phyloP scores from a whole-genome alignment of 2,113 vertebrate genomes.

The Pachypanchax playfairii region DNA sequence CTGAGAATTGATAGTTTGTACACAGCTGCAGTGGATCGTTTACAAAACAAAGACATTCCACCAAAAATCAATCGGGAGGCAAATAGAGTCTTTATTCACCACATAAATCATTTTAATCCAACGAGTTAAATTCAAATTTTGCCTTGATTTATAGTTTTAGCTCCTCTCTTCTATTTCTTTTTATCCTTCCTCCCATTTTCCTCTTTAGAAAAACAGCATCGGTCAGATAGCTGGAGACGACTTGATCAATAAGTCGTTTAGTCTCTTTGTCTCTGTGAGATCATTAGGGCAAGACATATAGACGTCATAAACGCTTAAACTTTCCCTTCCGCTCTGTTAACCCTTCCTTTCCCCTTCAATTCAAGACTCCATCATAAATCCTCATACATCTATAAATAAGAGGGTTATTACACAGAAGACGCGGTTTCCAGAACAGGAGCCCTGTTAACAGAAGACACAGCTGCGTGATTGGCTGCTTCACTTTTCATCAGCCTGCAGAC shows the following conservation, averaged over 20 bases:
- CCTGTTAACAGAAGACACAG: conserved; percentile 74
- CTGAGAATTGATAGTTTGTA: too few relatives aligned
- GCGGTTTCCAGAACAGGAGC: conserved; percentile 47
- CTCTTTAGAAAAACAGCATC: conserved; percentile 22
- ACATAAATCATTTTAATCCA: not conserved
- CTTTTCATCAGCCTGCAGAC: conserved; percentile 8
- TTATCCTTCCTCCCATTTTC: conserved; percentile 4
- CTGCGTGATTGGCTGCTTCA: conserved; percentile 61
- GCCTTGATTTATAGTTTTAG: conserved; percentile 4
- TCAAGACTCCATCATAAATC: conserved; percentile 24
- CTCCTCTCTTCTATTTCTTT: not conserved
- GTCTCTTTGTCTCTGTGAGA: conserved; percentile 11
- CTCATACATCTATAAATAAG: conserved; percentile 72
- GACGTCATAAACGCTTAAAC: conserved; percentile 12
- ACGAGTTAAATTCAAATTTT: not conserved
- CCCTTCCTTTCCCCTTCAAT: conserved; percentile 14
- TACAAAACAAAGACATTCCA: too few relatives aligned
- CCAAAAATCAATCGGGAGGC: not conserved
- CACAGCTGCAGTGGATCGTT: not conserved
- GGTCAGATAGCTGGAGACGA: conserved; percentile 19
- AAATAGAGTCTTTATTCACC: not conserved
- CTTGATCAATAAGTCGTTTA: conserved; percentile 42
- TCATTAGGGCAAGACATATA: conserved; percentile 34
- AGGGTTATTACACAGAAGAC: conserved; percentile 39
- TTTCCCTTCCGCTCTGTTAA: conserved; percentile 15